Evolutionary conservation across 1,140 invertebrate species (phyloP).

Genomic region (Drosophila carrolli): DNA sequence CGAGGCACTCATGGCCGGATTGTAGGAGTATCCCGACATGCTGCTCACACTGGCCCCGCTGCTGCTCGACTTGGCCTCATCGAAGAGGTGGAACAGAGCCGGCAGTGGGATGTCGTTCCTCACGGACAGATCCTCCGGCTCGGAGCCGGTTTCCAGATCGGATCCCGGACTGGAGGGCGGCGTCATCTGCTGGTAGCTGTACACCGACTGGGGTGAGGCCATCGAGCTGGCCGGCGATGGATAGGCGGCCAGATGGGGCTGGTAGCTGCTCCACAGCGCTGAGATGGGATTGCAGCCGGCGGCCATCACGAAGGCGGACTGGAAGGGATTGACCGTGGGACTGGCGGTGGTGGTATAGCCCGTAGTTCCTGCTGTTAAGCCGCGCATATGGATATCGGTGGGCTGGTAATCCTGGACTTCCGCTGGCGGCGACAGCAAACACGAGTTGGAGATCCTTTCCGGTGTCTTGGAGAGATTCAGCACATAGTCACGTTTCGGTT

Average conservation of each 20-base stretch:
- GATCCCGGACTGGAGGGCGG: slow-evolving; percentile 82
- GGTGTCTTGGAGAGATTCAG: slow-evolving; percentile 78
- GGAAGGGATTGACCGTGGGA: slow-evolving; percentile 54
- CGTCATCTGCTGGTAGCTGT: slow-evolving; percentile 80
- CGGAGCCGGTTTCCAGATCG: slow-evolving; percentile 56
- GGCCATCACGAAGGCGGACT: slow-evolving; percentile 77
- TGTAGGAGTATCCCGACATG: slow-evolving; percentile 85
- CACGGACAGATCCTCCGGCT: slow-evolving; percentile 82
- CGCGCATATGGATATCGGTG: slow-evolving; percentile 73
- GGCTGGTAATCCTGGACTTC: slow-evolving; percentile 65
- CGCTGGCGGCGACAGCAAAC: slow-evolving; percentile 57
- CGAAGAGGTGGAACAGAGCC: slow-evolving; percentile 79
- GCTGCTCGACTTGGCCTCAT: slow-evolving; percentile 76
- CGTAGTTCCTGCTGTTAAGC: slow-evolving; percentile 62
- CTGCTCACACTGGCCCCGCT: slow-evolving; percentile 39
- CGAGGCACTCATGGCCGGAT: slow-evolving; percentile 86
- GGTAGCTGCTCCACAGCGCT: slow-evolving; percentile 77
- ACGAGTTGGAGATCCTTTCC: slow-evolving; percentile 22
- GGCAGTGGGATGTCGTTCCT: slow-evolving; percentile 80
- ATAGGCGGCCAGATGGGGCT: slow-evolving; percentile 65
- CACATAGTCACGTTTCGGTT: slow-evolving; percentile 71
- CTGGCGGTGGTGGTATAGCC: slow-evolving; percentile 59
- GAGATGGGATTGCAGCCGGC: slow-evolving; percentile 80
- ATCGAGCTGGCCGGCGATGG: slow-evolving; percentile 75
- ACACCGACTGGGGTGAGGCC: slow-evolving; percentile 69